These are phyloP conservation scores for Archocentrus centrarchus DNA, from an alignment of 2,113 vertebrate genomes.

Conservation along the genomic window DNA sequence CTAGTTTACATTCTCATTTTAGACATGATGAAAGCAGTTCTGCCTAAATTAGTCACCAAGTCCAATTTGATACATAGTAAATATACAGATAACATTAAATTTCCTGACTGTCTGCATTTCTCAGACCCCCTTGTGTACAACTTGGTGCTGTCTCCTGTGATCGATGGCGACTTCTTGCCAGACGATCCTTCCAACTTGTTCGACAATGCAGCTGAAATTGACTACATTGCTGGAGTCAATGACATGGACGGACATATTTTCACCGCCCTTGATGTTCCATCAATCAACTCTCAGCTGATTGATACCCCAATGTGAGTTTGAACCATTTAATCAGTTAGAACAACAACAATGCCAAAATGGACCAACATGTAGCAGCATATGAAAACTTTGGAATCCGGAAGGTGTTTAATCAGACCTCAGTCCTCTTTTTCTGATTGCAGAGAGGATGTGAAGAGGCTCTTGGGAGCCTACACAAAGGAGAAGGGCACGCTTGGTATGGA, in stretches of 20 bases:
- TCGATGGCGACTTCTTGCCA: conserved; percentile 93
- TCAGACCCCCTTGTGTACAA: conserved; percentile 84
- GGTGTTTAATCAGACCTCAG: neutral
- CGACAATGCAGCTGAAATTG: conserved; percentile 85
- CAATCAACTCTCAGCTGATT: conserved; percentile 77
- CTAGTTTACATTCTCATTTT: neutral
- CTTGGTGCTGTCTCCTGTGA: conserved; percentile 81
- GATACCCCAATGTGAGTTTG: conserved; percentile 80
- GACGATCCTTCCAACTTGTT: conserved; percentile 85
- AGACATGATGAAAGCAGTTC: neutral
- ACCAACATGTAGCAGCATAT: neutral
- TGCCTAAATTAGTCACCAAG: neutral
- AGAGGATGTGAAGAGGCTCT: conserved; percentile 76
- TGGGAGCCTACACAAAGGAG: conserved; percentile 77
- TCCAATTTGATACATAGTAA: too few relatives aligned
- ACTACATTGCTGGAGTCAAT: conserved; percentile 89
- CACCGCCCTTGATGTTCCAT: conserved; percentile 81
- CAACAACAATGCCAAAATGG: neutral
- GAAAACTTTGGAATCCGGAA: neutral
- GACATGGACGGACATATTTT: conserved; percentile 93
- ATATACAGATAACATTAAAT: neutral
- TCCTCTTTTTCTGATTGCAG: conserved; percentile 69
- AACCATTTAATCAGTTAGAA: neutral
- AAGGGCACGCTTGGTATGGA: conserved; percentile 78
- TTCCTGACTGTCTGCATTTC: conserved; percentile 1